A percentile compares a stretch with the other conserved stretches of the same genome.
These are phyloP conservation scores for Proteles cristata DNA, from an alignment of 2,113 vertebrate species.

Conservation along the genomic window DNA sequence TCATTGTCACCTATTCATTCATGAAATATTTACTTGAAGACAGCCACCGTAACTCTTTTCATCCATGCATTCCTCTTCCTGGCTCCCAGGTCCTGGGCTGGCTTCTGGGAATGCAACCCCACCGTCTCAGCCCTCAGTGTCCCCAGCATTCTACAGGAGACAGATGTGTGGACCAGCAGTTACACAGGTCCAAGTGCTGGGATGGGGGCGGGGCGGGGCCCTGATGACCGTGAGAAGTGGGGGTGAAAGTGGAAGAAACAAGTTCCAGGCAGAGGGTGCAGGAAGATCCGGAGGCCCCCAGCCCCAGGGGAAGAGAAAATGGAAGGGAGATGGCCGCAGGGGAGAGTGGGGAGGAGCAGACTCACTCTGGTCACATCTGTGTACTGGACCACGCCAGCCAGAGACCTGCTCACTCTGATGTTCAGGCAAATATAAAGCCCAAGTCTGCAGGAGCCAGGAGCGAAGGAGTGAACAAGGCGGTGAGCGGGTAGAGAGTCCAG, in stretches of 20 bases:
- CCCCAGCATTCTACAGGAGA: neutral
- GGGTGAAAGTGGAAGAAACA: neutral
- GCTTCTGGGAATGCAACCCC: too few relatives aligned
- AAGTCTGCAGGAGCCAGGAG: neutral
- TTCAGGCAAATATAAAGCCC: neutral
- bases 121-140: neutral
- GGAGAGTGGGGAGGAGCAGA: too few relatives aligned
- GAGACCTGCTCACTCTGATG: neutral
- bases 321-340: fast-evolving
- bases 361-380: neutral
- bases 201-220: too few relatives aligned
- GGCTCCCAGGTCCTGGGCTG: neutral
- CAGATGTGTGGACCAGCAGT: neutral
- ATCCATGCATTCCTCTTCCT: neutral
- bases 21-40: neutral
- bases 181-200: too few relatives aligned
- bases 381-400: neutral
- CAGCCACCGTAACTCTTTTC: neutral
- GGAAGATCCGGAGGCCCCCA: neutral
- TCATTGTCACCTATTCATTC: neutral
- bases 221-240: neutral
- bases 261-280: neutral
- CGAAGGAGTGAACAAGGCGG: neutral
- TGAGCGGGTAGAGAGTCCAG: fast-evolving
- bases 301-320: neutral